These are phyloP conservation scores for Sitta europaea DNA, from an alignment of 2,113 vertebrate genomes.

Conservation along the genomic window DNA sequence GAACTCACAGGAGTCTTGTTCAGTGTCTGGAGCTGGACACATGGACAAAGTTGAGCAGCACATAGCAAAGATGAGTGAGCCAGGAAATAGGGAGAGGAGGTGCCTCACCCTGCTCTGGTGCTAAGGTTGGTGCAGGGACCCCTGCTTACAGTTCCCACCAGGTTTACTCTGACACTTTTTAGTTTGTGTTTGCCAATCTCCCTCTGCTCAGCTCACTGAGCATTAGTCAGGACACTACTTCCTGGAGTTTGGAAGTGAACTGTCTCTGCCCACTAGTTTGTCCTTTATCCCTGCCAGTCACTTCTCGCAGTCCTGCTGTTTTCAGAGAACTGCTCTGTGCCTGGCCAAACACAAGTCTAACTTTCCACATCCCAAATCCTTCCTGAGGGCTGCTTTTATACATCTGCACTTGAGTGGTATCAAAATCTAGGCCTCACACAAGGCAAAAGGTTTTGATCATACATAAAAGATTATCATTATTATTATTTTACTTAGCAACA, in stretches of 20 bases:
- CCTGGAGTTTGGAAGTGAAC: background rate
- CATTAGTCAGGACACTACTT: background rate
- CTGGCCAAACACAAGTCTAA: background rate
- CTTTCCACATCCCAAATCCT: background rate
- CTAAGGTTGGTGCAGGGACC: background rate
- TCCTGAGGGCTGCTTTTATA: background rate
- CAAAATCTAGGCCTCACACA: background rate
- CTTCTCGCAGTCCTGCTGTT: background rate
- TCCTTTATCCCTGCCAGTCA: background rate
- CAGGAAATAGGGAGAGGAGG: background rate
- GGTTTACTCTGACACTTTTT: background rate
- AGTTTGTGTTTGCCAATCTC: background rate
- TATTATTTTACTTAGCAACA: constrained; percentile 8
- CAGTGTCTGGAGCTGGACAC: background rate
- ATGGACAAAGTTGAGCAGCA: background rate
- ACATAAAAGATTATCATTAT: background rate
- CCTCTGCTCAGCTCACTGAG: background rate
- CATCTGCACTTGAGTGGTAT: background rate
- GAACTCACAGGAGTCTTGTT: background rate
- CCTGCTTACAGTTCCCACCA: background rate
- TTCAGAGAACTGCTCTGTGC: background rate
- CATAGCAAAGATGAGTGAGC: background rate
- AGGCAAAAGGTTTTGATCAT: background rate
- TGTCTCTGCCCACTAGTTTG: background rate
- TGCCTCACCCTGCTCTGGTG: background rate